Base-by-base conservation (phyloP, 2,113 vertebrate species). In the Sander lucioperca region DNA sequence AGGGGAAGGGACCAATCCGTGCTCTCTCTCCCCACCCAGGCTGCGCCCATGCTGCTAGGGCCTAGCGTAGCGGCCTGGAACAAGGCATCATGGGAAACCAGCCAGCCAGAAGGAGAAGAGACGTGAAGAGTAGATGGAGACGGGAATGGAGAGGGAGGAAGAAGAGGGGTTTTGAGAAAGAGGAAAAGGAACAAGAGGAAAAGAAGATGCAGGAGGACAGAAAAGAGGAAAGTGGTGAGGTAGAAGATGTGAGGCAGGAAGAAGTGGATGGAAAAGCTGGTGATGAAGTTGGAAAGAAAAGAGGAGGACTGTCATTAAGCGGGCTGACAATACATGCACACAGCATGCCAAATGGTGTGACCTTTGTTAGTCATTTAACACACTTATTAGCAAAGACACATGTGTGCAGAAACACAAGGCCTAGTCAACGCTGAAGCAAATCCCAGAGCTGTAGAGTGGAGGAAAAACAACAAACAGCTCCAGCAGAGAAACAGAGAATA, bases 31-130 rank as follows among this genome's bases (percentile, higher is more conserved):
- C 95, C 95, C 93, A 89, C 96, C 96, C 96, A 96, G 96, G 89
- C 96, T 96, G 96, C 96, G 95, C 96, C 97, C 97, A 98, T 98
- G 96, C 97, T 97, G 96, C 96, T 96, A 84, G 94, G 95, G 96
- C 97, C 97, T 97, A 98, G 96, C 96, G 95, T 89, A 95, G 95
- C 85, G 91, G 95, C 95, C 93, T 93, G 90, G 93, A 93, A 94
- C 94, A 93, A 95, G 93, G 95, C 97, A 97, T 97, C 90, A 92
- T 96, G 95, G 92, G 93, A 91, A 91, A 90, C 90, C 90, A 88
- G 92, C 90, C 80, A 85, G 82, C 89, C 85, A 53, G 83, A 76
- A 84, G 79, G 56, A 89, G 75, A 79, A 30, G 57, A 83, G 75
- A 70, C 23, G 71, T 57, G 51, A 71, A 27, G 69, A 54, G 50